Percentiles rank a stretch among this genome's conserved stretches.
These are phyloP conservation scores for Chaenocephalus aceratus DNA, from an alignment of 2,113 vertebrate genomes.

Conservation along the genomic window DNA sequence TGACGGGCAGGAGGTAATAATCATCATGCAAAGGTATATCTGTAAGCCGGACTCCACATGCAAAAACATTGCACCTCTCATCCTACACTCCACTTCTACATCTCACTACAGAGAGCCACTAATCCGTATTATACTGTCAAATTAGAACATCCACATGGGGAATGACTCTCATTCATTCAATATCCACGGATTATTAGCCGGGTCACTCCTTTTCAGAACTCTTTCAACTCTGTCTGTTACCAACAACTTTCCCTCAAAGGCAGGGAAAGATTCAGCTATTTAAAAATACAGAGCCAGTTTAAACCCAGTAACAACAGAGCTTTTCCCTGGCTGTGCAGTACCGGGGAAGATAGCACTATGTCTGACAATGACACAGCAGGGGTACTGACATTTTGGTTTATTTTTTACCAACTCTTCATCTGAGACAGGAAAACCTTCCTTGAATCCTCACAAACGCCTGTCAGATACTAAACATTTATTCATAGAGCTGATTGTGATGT, in stretches of 20 bases:
- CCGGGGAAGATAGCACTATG: background rate
- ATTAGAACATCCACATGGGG: conserved; percentile 31
- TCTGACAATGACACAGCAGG: conserved; percentile 43
- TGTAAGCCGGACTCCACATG: conserved; percentile 37
- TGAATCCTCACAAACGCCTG: conserved; percentile 30
- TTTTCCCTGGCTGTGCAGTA: background rate
- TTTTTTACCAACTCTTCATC: conserved; percentile 12
- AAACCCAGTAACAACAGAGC: conserved; percentile 19
- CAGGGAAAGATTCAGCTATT: conserved; percentile 6
- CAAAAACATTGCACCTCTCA: conserved; percentile 20
- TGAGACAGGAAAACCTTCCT: conserved; percentile 6
- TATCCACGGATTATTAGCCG: conserved; percentile 53
- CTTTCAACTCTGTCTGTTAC: conserved; percentile 28
- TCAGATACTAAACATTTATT: conserved; percentile 41
- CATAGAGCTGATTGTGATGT: conserved; percentile 18
- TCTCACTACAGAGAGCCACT: conserved; percentile 14
- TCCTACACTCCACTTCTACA: background rate
- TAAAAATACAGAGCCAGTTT: background rate
- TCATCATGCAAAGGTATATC: conserved; percentile 26
- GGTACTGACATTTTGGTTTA: conserved; percentile 5
- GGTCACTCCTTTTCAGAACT: conserved; percentile 37
- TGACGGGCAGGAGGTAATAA: conserved; percentile 22
- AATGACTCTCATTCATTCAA: conserved; percentile 55
- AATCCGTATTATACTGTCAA: conserved; percentile 48
- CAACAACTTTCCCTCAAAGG: conserved; percentile 1